Base-by-base conservation (phyloP, 35 echinoderm and acorn worm species). In the Acanthaster planci region DNA sequence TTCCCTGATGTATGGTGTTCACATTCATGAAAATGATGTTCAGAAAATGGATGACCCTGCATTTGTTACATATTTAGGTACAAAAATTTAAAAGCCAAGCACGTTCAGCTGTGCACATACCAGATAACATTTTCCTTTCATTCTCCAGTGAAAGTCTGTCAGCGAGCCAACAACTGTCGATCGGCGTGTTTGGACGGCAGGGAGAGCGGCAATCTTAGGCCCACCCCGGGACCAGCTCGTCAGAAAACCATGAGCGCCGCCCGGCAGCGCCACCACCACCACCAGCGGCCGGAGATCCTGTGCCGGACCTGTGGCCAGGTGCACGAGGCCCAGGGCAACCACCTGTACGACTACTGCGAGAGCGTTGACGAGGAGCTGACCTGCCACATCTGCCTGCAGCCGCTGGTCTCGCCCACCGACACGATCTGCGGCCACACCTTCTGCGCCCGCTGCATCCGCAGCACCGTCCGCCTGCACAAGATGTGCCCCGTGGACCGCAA, bases 341-440 rank as follows among this genome's bases (percentile, higher is more conserved):
- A 99, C 83, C 77, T 99, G 27, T 99, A 91, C 79, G 96, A 99
- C 58, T 99, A 99, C 86, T 86, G 84, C 5, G 96, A 99, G 55
- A 78, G 85, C 15, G 96, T 99, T 4, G 96, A 99, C 53, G 96
- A 99, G 75, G 96, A 99, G 64, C 80, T 99, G 19, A 89, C 89
- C 0, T 99, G 96, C 39, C 86, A 99, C 27, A 87, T 99, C n/a
- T 99, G 96, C 76, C 75, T 99, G 51, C 96, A 99, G 58, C 96
- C 96, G 0, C 51, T 99, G 8, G 96, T 99, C 18, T 89, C 84
- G 23, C 96, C 96, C 0, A 99, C 91, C 89, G 96, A 99, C 67
- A 99, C 96, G 0, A 91, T 81, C 78, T 99, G 96, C 52, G 96
- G 96, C 7, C 96, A 99, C 78, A 99, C 96, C 2, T 99, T 94